Percentiles rank a stretch among this genome's conserved stretches.
These are phyloP conservation scores for Rallus crepitans DNA, from an alignment of 2,797 vertebrate genomes.

Conservation along the genomic window DNA sequence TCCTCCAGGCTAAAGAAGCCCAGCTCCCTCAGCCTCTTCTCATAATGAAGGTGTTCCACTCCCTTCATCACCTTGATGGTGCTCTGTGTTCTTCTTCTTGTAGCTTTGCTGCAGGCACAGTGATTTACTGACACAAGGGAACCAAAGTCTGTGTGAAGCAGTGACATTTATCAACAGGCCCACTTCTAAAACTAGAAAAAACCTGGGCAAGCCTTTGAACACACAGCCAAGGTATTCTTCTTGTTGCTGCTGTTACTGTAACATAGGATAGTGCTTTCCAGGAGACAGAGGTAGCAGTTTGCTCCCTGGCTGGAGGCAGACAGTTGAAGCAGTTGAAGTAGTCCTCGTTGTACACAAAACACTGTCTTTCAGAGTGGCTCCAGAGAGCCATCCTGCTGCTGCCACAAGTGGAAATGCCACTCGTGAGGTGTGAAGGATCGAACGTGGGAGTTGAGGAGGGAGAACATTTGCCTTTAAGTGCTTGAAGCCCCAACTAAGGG, in stretches of 20 bases:
- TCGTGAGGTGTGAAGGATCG: background rate
- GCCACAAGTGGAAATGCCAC: background rate
- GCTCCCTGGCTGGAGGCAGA: background rate
- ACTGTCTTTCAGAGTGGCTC: background rate
- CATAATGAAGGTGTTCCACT: no score
- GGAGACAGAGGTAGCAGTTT: background rate
- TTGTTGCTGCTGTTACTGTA: background rate
- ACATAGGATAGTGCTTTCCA: background rate
- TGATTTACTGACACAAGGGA: background rate
- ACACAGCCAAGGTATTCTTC: background rate
- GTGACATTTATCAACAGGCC: background rate
- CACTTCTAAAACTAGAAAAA: background rate
- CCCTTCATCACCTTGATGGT: no score
- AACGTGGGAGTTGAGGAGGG: background rate
- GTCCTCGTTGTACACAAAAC: background rate
- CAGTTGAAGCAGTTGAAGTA: background rate
- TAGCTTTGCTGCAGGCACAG: background rate
- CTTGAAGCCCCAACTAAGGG: background rate
- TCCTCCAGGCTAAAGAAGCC: no score
- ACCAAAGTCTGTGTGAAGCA: background rate
- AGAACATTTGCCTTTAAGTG: background rate
- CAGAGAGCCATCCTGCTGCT: background rate
- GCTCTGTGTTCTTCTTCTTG: no score
- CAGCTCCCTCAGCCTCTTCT: no score
- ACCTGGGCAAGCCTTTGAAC: background rate